Evolutionary conservation across 1,140 invertebrate genomes (phyloP).

Genomic region (Leptopilina boulardi): DNA sequence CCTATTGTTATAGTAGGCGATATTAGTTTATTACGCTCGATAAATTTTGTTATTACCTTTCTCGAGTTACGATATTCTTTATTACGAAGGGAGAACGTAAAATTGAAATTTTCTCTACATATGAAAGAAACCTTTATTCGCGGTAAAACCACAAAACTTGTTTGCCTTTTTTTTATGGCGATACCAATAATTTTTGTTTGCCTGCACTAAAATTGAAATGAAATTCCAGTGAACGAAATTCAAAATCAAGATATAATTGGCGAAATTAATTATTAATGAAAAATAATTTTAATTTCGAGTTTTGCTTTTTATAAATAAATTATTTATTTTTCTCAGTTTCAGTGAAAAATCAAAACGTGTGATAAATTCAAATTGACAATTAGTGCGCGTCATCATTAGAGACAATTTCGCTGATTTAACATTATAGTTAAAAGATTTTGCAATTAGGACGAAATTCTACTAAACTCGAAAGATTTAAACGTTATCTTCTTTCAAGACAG

Average conservation of each 20-base stretch:
- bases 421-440: constrained; percentile 10
- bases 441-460: constrained; percentile 7
- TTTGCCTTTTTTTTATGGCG: too few relatives aligned
- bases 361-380: not conserved
- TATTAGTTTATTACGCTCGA: constrained; percentile 30
- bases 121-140: not conserved
- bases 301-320: not conserved
- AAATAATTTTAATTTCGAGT: too few relatives aligned
- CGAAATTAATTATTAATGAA: too few relatives aligned
- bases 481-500: constrained; percentile 21
- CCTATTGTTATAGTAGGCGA: not conserved
- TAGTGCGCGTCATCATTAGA: not conserved
- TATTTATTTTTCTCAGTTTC: not conserved
- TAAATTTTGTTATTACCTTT: constrained; percentile 6
- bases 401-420: not conserved
- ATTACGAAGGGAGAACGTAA: not conserved
- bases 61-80: constrained; percentile 9
- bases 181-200: too few relatives aligned
- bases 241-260: too few relatives aligned
- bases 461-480: not conserved
- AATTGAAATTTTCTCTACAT: not conserved
- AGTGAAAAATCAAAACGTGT: not conserved
- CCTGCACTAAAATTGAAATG: too few relatives aligned
- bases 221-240: too few relatives aligned
- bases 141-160: too few relatives aligned